Conservation (phyloP, 2,888 invertebrate species). For the Quadroppia sp. region DNA sequence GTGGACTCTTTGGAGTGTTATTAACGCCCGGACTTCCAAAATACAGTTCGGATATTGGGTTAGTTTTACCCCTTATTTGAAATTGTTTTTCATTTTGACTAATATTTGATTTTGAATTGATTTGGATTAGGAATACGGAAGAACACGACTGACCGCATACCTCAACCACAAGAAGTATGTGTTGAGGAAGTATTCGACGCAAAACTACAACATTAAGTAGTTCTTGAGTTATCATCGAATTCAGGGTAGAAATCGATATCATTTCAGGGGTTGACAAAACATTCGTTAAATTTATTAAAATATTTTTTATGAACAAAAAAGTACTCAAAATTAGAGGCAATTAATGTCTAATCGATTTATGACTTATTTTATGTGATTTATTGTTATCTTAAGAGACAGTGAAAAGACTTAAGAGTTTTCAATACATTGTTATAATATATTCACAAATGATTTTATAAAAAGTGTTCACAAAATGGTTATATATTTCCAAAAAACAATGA, state of each 20-base stretch:
- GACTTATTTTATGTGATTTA: background rate
- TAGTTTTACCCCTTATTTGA: conserved; percentile 48
- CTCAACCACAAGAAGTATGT: conserved; percentile 54
- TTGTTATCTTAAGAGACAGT: too few species aligned
- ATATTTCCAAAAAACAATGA: too few species aligned
- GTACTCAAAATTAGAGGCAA: background rate
- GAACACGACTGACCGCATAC: conserved; percentile 62
- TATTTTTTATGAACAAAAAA: background rate
- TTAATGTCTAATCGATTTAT: background rate
- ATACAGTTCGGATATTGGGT: conserved; percentile 95
- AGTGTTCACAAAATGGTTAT: too few species aligned
- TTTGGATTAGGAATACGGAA: conserved; percentile 63
- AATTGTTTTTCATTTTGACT: conserved; percentile 1
- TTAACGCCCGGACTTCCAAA: conserved; percentile 77
- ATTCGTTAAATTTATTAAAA: too few species aligned
- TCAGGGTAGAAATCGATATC: too few species aligned
- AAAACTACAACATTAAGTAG: conserved; percentile 4
- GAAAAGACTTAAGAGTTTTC: too few species aligned
- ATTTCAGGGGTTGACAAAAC: too few species aligned
- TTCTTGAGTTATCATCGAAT: too few species aligned
- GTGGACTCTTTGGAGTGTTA: conserved; percentile 89
- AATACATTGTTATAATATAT: too few species aligned
- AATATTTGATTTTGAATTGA: conserved; percentile 38
- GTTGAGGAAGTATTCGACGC: conserved; percentile 40
- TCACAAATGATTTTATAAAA: too few species aligned